Evolutionary conservation across 2,113 vertebrate genomes (phyloP).

Genomic region (Parotia lawesii): DNA sequence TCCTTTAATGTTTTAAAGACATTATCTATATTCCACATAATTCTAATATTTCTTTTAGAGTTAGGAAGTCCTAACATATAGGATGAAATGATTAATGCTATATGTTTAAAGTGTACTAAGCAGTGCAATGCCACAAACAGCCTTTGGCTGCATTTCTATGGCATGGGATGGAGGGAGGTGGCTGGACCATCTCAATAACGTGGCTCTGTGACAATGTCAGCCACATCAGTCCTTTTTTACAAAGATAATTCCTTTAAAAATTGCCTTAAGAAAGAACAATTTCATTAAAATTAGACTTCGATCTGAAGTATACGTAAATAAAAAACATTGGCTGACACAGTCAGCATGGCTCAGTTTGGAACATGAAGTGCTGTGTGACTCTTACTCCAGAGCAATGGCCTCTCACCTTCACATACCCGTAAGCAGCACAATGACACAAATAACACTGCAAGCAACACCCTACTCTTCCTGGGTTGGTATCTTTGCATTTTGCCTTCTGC

Average conservation of each 20-base stretch:
- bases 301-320: constrained; percentile 24
- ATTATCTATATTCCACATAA: not conserved
- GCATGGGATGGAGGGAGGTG: not conserved
- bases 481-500: not conserved
- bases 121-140: not conserved
- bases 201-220: not conserved
- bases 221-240: not conserved
- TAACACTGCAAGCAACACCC: not conserved
- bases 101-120: not conserved
- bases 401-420: not conserved
- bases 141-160: not conserved
- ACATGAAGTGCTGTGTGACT: not conserved
- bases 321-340: constrained; percentile 33
- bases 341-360: constrained; percentile 46
- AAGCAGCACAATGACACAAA: not conserved
- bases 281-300: constrained; percentile 22
- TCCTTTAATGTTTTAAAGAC: not conserved
- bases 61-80: not conserved
- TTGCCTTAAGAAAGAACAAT: not conserved
- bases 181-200: not conserved
- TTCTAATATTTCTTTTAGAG: not conserved
- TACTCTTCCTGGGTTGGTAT: not conserved
- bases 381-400: constrained; percentile 4
- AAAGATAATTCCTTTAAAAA: not conserved
- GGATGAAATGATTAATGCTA: constrained; percentile 22